Conservation (phyloP, 2,797 vertebrate genomes). For the Arrhamphus sclerolepis region DNA sequence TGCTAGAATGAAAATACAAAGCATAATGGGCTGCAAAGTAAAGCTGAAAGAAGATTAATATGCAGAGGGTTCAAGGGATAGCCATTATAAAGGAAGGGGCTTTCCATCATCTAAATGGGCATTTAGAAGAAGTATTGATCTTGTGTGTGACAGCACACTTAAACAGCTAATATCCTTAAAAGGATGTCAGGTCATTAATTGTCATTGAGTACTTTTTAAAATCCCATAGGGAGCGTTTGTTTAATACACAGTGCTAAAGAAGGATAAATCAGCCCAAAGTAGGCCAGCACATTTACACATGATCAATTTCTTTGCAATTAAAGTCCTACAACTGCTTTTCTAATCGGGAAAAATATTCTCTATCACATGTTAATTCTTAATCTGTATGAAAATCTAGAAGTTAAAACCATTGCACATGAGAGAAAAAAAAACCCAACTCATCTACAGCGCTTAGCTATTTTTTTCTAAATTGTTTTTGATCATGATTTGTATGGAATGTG, state of each 20-base stretch:
- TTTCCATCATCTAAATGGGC: conserved; percentile 10
- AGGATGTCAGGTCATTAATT: conserved; percentile 20
- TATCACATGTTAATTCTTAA: background rate
- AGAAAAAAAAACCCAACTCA: too few species aligned
- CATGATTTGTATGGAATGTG: too few species aligned
- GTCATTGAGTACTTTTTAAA: conserved; percentile 27
- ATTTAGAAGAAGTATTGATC: conserved; percentile 43
- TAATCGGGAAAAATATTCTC: background rate
- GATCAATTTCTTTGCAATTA: background rate
- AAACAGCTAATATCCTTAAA: conserved; percentile 25
- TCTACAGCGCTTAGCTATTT: too few species aligned
- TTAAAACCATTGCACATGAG: too few species aligned
- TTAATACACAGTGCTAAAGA: conserved; percentile 16
- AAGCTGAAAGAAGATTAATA: conserved; percentile 31
- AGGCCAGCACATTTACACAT: background rate
- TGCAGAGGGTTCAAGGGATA: conserved; percentile 7
- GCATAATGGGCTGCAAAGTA: conserved; percentile 10
- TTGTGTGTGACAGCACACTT: conserved; percentile 22
- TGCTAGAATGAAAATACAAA: conserved; percentile 13
- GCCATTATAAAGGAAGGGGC: conserved; percentile 14
- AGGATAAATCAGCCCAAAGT: background rate
- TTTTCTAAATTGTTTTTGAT: too few species aligned
- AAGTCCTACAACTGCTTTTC: background rate
- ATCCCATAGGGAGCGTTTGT: conserved; percentile 28
- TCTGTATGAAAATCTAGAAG: too few species aligned